phyloP scores from a whole-genome alignment of 2,113 vertebrate genomes.

The Thermophis baileyi region DNA sequence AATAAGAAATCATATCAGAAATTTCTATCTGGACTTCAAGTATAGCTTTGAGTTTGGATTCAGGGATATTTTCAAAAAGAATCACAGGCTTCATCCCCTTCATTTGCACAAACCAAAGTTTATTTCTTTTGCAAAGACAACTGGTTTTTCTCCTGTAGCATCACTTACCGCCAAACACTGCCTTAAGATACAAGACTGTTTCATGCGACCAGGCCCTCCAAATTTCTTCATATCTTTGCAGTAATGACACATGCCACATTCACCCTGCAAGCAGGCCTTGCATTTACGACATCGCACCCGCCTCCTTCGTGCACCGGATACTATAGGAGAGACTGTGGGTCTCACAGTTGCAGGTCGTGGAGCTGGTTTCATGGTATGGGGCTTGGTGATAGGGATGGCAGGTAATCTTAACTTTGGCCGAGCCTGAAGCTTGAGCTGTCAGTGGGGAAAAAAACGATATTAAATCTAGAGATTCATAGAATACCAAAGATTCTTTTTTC shows the following conservation, averaged over 20 bases:
- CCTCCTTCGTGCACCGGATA: slow-evolving; percentile 83
- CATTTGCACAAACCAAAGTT: neutral
- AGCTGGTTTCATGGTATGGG: slow-evolving; percentile 79
- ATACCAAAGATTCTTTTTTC: fast-evolving
- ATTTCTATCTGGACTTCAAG: neutral
- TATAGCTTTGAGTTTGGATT: neutral
- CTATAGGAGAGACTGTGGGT: slow-evolving; percentile 74
- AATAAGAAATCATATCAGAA: slow-evolving; percentile 6
- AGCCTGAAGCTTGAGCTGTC: slow-evolving; percentile 73
- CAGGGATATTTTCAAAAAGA: neutral
- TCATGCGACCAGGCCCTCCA: slow-evolving; percentile 90
- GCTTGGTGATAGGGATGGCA: slow-evolving; percentile 79
- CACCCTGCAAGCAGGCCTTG: slow-evolving; percentile 85
- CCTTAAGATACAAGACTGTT: slow-evolving; percentile 88
- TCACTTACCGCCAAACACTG: slow-evolving; percentile 85
- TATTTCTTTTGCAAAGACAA: neutral
- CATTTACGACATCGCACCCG: slow-evolving; percentile 92
- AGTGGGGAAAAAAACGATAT: neutral
- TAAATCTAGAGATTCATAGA: fast-evolving
- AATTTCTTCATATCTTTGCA: slow-evolving; percentile 97
- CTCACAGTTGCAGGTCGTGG: slow-evolving; percentile 79
- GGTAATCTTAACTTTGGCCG: slow-evolving; percentile 76
- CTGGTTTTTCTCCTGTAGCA: neutral
- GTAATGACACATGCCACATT: slow-evolving; percentile 90
- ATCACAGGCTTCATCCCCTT: neutral